Evolutionary conservation across 2,113 vertebrate genomes (phyloP), one percentile per base, ranked within the genome.

Genomic region (Pteronura brasiliensis): DNA sequence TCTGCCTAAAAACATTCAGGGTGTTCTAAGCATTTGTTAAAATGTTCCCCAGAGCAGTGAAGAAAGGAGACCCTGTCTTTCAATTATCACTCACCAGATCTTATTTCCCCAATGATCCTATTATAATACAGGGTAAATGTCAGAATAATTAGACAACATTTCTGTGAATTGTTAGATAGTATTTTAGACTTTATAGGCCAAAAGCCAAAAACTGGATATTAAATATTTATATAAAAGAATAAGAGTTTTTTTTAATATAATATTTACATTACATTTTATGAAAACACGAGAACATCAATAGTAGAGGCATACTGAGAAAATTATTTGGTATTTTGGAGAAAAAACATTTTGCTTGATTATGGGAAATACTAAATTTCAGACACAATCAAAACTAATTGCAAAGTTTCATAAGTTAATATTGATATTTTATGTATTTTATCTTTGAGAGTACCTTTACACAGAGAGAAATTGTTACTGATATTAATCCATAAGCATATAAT

Each of bases 41-140:
- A 76, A 23, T 29, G 27, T 5, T 52, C 52, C 5, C 5, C 0
- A 9, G 3, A 71, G n/a, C n/a, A 65, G 6, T 4, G 13, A n/a
- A 63, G 14, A 1, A 44, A 63, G 52, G 13, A 57, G 14, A 72
- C 2, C 3, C 29, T 67, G 2, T 21, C 8, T 72, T 80, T 74
- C 39, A n/a, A 5, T 74, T 89, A 42, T 92, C 31, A 80, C 2
- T 71, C 11, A 27, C 15, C 4, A 90, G 34, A n/a, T 7, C 15
- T 55, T 39, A 94, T 90, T 77, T 44, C 67, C 10, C 12, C 49
- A 79, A 20, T 49, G 34, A 89, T 74, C 5, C 0, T 44, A 61
- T 27, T 79, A 34, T 17, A 92, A 44, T 69, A 71, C 59, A 76
- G 72, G 14, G 42, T 44, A 44, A 44, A 27, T 65, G 79, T 85